Evolutionary conservation across 92 coral and sea anemone species (phyloP).

Genomic region (Bergia sp.): DNA sequence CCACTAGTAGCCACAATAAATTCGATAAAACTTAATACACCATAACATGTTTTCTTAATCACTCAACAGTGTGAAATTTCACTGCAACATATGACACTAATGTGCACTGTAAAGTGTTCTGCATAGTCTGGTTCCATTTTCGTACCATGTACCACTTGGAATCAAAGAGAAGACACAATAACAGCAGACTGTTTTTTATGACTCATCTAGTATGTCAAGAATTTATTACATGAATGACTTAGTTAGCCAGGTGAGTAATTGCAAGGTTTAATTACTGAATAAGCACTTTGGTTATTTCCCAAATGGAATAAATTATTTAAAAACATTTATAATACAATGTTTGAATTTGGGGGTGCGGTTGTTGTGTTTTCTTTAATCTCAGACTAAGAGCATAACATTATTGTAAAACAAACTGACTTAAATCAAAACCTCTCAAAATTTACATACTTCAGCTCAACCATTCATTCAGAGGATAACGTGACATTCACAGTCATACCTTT

Average conservation of each 20-base stretch:
- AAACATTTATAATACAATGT: background rate
- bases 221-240: background rate
- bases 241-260: background rate
- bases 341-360: background rate
- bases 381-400: background rate
- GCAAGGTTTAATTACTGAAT: background rate
- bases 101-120: background rate
- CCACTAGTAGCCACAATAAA: background rate
- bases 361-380: background rate
- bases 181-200: background rate
- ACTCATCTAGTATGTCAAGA: background rate
- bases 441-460: background rate
- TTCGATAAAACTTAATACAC: background rate
- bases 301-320: background rate
- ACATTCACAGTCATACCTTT: background rate
- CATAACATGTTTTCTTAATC: background rate
- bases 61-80: background rate
- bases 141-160: background rate
- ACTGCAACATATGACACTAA: background rate
- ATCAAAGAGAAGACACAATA: background rate
- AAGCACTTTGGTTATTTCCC: background rate
- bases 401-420: background rate
- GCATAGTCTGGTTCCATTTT: background rate
- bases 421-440: background rate
- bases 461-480: background rate